phyloP scores from a whole-genome alignment of 2,888 invertebrate species.

The Psylliodes chrysocephalus region DNA sequence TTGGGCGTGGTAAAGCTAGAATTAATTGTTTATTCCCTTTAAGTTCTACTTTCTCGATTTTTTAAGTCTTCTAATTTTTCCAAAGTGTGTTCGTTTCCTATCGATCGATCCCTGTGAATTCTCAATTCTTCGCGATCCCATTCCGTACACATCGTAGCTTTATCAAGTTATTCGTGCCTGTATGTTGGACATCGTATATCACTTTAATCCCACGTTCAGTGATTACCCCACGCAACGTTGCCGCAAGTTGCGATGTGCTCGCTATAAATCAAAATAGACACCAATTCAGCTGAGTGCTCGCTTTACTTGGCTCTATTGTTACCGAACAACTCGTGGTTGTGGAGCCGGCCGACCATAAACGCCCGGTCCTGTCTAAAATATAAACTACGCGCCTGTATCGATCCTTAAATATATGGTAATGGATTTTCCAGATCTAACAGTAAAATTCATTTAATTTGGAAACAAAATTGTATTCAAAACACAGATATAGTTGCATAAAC shows the following conservation, averaged over 20 bases:
- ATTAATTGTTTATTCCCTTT: no score
- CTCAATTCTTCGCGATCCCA: background rate
- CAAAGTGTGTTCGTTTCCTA: no score
- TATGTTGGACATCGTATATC: slow-evolving; percentile 18
- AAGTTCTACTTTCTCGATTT: no score
- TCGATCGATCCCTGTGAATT: no score
- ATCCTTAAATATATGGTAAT: no score
- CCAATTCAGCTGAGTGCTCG: slow-evolving; percentile 27
- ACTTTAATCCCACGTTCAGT: slow-evolving; percentile 13
- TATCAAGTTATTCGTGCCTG: slow-evolving; percentile 10
- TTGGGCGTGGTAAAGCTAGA: no score
- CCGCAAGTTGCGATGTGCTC: slow-evolving; percentile 7
- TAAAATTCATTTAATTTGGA: no score
- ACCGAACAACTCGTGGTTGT: no score
- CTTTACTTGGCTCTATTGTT: slow-evolving; percentile 7
- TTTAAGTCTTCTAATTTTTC: no score
- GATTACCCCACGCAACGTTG: slow-evolving; percentile 16
- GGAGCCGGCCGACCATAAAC: background rate
- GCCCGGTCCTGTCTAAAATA: background rate
- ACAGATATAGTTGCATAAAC: no score
- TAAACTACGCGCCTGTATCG: background rate
- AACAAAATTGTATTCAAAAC: no score
- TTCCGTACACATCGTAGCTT: background rate
- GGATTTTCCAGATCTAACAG: no score
- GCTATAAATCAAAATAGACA: slow-evolving; percentile 30